phyloP scores from a whole-genome alignment of 2,113 vertebrate genomes.

The Cyprinodon variegatus region DNA sequence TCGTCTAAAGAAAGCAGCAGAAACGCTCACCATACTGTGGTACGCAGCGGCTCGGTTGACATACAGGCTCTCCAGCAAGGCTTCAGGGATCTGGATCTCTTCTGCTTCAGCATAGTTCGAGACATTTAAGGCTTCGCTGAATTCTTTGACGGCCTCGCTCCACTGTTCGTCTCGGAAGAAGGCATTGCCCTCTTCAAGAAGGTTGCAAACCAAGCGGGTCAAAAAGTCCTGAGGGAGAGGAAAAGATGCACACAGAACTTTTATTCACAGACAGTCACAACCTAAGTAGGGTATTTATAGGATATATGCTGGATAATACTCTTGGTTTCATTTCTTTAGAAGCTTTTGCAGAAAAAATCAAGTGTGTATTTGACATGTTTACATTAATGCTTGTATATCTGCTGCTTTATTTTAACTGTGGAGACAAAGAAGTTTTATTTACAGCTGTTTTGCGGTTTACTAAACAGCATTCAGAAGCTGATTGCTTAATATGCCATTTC shows the following conservation, averaged over 20 bases:
- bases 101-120: constrained; percentile 84
- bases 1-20: not conserved
- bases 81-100: constrained; percentile 81
- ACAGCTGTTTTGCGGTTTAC: not conserved
- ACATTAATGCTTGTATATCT: not conserved
- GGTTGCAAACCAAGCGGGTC: constrained; percentile 87
- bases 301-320: too few species aligned
- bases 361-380: not conserved
- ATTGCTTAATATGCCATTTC: not conserved
- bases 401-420: not conserved
- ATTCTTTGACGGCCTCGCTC: constrained; percentile 84
- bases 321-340: not conserved
- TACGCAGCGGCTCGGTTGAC: constrained; percentile 90
- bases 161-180: constrained; percentile 85
- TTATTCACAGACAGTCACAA: not conserved
- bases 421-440: too few species aligned
- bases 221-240: constrained; percentile 81
- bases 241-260: not conserved
- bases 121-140: constrained; percentile 89
- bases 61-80: constrained; percentile 87
- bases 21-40: constrained; percentile 86
- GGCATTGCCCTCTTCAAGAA: constrained; percentile 90
- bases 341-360: not conserved
- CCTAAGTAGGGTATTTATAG: too few species aligned
- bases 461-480: too few species aligned